Conservation (phyloP, 2,888 invertebrate genomes). For the Pandemis corylana region DNA sequence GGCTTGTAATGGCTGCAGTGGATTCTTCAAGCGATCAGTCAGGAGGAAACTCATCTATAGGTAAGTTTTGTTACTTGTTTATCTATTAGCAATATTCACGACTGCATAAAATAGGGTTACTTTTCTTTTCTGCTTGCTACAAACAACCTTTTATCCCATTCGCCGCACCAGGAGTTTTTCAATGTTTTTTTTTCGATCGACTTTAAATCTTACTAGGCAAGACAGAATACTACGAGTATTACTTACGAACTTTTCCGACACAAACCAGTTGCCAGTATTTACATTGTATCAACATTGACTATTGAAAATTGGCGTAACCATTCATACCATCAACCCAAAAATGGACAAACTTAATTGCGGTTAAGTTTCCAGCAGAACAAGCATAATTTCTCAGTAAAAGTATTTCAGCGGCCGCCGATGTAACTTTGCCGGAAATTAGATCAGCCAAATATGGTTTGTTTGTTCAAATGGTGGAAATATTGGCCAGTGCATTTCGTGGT, state of each 20-base stretch:
- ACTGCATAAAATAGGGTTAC: no score
- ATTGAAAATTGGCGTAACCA: conserved; percentile 48
- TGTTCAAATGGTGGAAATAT: conserved; percentile 50
- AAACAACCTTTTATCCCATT: no score
- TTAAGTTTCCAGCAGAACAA: conserved; percentile 24
- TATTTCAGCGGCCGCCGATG: conserved; percentile 36
- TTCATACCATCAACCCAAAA: conserved; percentile 39
- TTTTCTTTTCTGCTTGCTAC: no score
- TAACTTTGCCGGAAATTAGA: conserved; percentile 53
- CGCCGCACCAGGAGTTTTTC: no score
- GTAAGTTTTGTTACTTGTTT: conserved; percentile 77
- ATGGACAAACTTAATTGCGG: conserved; percentile 32
- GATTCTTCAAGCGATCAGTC: conserved; percentile 99
- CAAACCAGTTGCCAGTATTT: conserved; percentile 27
- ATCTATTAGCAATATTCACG: no score
- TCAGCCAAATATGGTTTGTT: conserved; percentile 52
- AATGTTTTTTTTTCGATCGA: no score
- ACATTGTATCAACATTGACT: conserved; percentile 36
- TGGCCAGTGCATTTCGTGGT: conserved; percentile 5
- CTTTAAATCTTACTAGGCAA: no score
- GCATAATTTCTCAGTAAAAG: conserved; percentile 8
- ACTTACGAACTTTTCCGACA: background rate
- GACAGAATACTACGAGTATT: no score
- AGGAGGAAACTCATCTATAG: conserved; percentile 98
- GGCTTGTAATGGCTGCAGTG: conserved; percentile 99